Conservation (phyloP, 1,140 invertebrate genomes). For the Conopomorpha cramerella region DNA sequence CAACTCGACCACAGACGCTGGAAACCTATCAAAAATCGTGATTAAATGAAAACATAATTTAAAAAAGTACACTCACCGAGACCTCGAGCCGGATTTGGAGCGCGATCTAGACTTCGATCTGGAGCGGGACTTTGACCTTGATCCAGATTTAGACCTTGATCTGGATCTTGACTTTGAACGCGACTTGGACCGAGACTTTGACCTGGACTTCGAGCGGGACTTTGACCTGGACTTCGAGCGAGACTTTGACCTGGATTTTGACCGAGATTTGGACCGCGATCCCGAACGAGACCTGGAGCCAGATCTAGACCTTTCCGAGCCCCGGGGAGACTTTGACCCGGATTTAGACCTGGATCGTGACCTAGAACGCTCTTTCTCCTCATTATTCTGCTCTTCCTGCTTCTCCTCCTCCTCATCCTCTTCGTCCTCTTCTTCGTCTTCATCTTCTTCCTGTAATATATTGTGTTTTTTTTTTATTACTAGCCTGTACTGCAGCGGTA, state of each 20-base stretch:
- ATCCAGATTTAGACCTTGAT: conserved; percentile 18
- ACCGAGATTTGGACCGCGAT: too few relatives aligned
- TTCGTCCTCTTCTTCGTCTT: conserved; percentile 73
- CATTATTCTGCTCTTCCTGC: conserved; percentile 29
- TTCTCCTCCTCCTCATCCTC: conserved; percentile 60
- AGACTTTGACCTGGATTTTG: conserved; percentile 14
- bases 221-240: conserved; percentile 8
- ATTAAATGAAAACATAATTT: neutral
- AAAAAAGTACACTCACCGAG: neutral
- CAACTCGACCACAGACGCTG: too few relatives aligned
- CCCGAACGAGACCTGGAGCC: conserved; percentile 5
- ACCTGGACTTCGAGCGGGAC: conserved; percentile 14
- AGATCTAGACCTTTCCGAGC: conserved; percentile 18
- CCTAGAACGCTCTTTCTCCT: conserved; percentile 37
- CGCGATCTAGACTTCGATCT: conserved; percentile 1
- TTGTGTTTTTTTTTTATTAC: neutral
- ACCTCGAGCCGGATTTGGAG: conserved; percentile 3
- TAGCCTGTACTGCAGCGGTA: neutral
- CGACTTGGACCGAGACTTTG: conserved; percentile 20
- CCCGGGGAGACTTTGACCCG: too few relatives aligned
- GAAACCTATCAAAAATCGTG: conserved; percentile 1
- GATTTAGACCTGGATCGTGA: conserved; percentile 36
- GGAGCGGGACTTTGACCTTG: conserved; percentile 6
- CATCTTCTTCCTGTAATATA: conserved; percentile 50
- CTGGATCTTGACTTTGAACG: conserved; percentile 16